phyloP scores from a whole-genome alignment of 2,888 invertebrate genomes.

The Coenonympha arcania region DNA sequence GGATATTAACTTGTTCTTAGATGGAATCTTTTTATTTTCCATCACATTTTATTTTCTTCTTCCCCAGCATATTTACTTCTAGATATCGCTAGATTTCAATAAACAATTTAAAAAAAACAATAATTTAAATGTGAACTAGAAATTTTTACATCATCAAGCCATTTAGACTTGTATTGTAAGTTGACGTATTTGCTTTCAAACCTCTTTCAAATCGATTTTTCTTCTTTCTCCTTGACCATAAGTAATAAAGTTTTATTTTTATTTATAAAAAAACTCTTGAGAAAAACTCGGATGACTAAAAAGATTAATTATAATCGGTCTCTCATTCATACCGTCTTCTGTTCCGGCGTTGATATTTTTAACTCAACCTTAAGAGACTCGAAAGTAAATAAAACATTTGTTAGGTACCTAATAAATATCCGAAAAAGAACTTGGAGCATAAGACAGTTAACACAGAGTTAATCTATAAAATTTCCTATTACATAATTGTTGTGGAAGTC shows the following conservation, averaged over 20 bases:
- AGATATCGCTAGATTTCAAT: neutral
- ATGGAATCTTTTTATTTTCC: conserved; percentile 66
- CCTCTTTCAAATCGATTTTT: neutral
- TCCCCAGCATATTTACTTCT: conserved; percentile 55
- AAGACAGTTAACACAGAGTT: too few species aligned
- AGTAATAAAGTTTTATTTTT: conserved; percentile 4
- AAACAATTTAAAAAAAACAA: conserved; percentile 10
- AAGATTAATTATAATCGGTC: too few species aligned
- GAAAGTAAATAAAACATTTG: too few species aligned
- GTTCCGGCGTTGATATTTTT: too few species aligned
- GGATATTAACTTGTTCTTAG: conserved; percentile 56
- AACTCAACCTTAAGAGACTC: too few species aligned
- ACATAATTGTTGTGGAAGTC: conserved; percentile 33
- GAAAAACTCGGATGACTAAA: too few species aligned
- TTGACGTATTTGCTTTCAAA: too few species aligned
- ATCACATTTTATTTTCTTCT: conserved; percentile 67
- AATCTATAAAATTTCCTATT: too few species aligned
- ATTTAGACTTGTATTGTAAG: conserved; percentile 7
- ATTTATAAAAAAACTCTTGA: neutral
- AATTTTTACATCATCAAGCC: conserved; percentile 11
- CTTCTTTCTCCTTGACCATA: conserved; percentile 1
- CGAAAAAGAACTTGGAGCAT: too few species aligned
- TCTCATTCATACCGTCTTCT: too few species aligned
- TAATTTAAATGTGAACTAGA: conserved; percentile 14
- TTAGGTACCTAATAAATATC: too few species aligned